Percentiles rank a stretch among this genome's conserved stretches.
These are phyloP conservation scores for Neocrepidodera transversa DNA, from an alignment of 2,888 invertebrate species.

Conservation along the genomic window DNA sequence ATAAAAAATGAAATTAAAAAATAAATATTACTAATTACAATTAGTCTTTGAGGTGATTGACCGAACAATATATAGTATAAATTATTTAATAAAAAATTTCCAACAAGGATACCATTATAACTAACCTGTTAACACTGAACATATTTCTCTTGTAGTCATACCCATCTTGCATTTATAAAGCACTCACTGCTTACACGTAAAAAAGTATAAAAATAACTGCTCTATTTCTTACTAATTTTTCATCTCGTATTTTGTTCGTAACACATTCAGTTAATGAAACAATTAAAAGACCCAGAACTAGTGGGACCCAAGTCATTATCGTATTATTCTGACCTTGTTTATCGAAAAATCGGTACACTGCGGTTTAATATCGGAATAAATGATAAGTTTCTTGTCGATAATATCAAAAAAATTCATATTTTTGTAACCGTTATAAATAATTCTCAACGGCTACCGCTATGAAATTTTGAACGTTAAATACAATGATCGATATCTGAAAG, in stretches of 20 bases:
- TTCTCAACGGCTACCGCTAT: no score
- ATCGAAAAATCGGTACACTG: slow-evolving; percentile 2
- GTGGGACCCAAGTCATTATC: not conserved
- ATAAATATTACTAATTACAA: no score
- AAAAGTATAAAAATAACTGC: not conserved
- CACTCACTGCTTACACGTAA: not conserved
- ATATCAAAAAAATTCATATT: no score
- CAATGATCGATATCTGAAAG: no score
- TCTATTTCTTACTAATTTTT: slow-evolving; percentile 1
- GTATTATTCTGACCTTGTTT: slow-evolving; percentile 20
- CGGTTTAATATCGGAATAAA: slow-evolving; percentile 2
- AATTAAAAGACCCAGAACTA: slow-evolving; percentile 18
- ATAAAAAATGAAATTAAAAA: no score
- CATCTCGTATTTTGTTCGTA: slow-evolving; percentile 4
- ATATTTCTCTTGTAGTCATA: not conserved
- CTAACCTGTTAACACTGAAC: slow-evolving; percentile 10
- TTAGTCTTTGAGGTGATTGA: no score
- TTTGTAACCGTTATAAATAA: no score
- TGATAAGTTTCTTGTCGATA: not conserved
- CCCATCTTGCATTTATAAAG: slow-evolving; percentile 8
- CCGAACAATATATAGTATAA: no score
- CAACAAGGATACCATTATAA: not conserved
- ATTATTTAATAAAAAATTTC: not conserved
- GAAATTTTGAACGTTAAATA: no score
- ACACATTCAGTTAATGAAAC: slow-evolving; percentile 16